Conservation (phyloP, 2,888 invertebrate genomes). For the Ichneumoninae sp. region DNA sequence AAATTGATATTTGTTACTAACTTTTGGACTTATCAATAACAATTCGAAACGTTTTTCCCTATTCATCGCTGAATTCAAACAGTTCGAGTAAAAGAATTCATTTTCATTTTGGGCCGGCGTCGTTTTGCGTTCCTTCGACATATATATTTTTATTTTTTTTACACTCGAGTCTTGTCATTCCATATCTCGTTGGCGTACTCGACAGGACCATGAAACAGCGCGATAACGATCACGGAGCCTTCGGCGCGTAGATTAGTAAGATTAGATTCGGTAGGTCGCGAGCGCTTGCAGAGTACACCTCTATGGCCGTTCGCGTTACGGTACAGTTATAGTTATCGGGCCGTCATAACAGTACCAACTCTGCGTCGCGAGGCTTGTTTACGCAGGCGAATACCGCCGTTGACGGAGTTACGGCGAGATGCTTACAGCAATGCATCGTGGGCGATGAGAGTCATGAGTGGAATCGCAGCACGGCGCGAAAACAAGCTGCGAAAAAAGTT, state of each 20-base stretch:
- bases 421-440: slow-evolving; percentile 35
- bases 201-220: slow-evolving; percentile 9
- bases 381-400: slow-evolving; percentile 38
- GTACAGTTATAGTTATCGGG: neutral
- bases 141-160: slow-evolving; percentile 14
- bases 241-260: slow-evolving; percentile 68
- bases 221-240: slow-evolving; percentile 53
- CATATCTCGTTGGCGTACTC: neutral
- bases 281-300: slow-evolving; percentile 1
- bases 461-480: slow-evolving; percentile 12
- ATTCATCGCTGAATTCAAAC: neutral
- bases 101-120: neutral
- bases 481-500: neutral
- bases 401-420: slow-evolving; percentile 48
- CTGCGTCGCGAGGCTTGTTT: slow-evolving; percentile 26
- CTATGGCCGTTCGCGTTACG: neutral
- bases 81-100: neutral
- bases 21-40: too few relatives aligned
- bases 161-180: slow-evolving; percentile 18
- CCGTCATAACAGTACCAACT: neutral
- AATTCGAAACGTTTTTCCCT: neutral
- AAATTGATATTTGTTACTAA: too few relatives aligned
- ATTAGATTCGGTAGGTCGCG: slow-evolving; percentile 70
- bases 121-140: slow-evolving; percentile 16
- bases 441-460: slow-evolving; percentile 9